These are phyloP conservation scores for Agrotis clavis DNA, from an alignment of 2,888 invertebrate species.

Conservation along the genomic window DNA sequence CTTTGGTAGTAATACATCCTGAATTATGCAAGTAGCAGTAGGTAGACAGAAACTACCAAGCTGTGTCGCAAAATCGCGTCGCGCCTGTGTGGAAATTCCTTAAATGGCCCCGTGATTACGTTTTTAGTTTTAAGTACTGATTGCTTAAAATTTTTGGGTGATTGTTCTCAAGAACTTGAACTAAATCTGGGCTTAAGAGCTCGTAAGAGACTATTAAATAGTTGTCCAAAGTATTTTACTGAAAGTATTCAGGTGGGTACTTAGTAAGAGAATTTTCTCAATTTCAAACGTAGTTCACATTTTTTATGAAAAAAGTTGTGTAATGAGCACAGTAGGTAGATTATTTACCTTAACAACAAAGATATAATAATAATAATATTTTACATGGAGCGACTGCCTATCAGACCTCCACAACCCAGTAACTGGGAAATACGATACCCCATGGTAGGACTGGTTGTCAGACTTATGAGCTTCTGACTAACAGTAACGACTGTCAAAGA, in stretches of 20 bases:
- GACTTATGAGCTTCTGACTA: no score
- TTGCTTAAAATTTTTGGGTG: constrained; percentile 53
- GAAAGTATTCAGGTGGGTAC: constrained; percentile 1
- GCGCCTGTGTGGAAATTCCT: background rate
- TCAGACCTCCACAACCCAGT: no score
- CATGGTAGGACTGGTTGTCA: no score
- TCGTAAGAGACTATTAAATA: constrained; percentile 9
- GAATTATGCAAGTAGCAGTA: no score
- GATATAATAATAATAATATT: no score
- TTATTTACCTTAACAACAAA: background rate
- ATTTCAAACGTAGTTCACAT: constrained; percentile 6
- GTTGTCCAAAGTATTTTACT: constrained; percentile 32
- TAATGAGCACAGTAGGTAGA: background rate
- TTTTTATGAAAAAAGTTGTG: background rate
- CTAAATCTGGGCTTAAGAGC: constrained; percentile 32
- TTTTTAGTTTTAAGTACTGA: constrained; percentile 56
- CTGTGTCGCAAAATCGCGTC: background rate
- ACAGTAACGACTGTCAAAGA: no score
- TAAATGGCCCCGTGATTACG: constrained; percentile 42
- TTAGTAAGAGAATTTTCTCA: background rate
- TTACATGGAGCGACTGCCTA: no score
- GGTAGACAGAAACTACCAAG: no score
- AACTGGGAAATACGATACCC: no score
- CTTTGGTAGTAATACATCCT: no score
- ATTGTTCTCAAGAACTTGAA: constrained; percentile 40